These are phyloP conservation scores for Gobio occitaniae DNA, from an alignment of 2,797 vertebrate genomes.

Conservation along the genomic window DNA sequence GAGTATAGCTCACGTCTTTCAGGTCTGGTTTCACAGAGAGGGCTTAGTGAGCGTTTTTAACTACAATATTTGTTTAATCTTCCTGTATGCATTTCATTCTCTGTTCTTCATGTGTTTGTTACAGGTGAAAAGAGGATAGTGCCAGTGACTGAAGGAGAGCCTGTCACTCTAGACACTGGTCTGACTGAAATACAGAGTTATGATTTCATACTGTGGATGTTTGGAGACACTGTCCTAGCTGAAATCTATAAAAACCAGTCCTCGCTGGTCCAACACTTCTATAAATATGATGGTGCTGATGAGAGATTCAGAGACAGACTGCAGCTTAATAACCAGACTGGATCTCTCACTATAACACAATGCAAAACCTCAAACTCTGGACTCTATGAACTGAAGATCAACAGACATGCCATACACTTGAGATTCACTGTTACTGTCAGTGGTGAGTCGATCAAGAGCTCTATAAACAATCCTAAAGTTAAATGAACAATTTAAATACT, in stretches of 20 bases:
- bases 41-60: no score
- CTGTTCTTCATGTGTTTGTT: background rate
- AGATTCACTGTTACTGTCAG: background rate
- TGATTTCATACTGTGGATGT: background rate
- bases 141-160: accelerated
- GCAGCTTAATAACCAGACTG: background rate
- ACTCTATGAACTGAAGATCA: background rate
- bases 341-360: background rate
- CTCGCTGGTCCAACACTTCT: background rate
- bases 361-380: background rate
- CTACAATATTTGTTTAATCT: no score
- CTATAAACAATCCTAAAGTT: background rate
- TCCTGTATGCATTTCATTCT: no score
- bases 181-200: background rate
- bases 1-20: background rate
- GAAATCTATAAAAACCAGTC: background rate
- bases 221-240: background rate
- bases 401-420: background rate
- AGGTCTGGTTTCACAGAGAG: no score
- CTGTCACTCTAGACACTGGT: background rate
- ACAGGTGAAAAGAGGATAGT: background rate
- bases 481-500: background rate
- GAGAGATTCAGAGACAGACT: background rate
- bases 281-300: background rate
- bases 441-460: background rate